These are phyloP conservation scores for Protophormia terraenovae DNA, from an alignment of 2,888 invertebrate genomes.

Conservation along the genomic window DNA sequence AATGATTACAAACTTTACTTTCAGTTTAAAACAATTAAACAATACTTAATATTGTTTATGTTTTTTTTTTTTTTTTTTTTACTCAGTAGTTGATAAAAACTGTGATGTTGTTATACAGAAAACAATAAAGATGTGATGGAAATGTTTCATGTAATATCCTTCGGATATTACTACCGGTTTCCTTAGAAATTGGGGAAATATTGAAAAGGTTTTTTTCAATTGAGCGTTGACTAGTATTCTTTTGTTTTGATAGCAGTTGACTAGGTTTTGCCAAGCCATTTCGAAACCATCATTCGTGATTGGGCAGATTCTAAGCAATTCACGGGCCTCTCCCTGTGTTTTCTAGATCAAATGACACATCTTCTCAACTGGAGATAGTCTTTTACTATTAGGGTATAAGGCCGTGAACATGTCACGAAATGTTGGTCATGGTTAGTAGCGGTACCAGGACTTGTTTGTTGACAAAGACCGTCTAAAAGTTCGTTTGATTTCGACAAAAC, in stretches of 20 bases:
- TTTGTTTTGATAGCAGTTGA: conserved; percentile 16
- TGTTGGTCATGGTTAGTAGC: background rate
- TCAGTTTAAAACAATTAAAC: too few relatives aligned
- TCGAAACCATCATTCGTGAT: background rate
- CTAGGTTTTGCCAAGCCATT: too few relatives aligned
- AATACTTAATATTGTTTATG: too few relatives aligned
- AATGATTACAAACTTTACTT: too few relatives aligned
- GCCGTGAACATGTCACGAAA: conserved; percentile 30
- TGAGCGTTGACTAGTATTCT: conserved; percentile 15
- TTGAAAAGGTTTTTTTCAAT: conserved; percentile 8
- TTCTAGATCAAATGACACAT: conserved; percentile 20
- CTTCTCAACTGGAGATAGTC: background rate
- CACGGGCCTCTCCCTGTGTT: conserved; percentile 14
- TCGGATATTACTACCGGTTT: background rate
- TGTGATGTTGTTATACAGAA: too few relatives aligned
- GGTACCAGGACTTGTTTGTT: background rate
- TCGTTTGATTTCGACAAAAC: conserved; percentile 1
- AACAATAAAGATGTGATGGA: too few relatives aligned
- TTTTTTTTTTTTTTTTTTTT: too few relatives aligned
- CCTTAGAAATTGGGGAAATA: background rate
- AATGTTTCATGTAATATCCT: too few relatives aligned
- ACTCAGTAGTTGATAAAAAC: too few relatives aligned
- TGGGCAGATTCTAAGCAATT: too few relatives aligned
- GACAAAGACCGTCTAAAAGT: background rate
- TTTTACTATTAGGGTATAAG: background rate